Percentiles rank a stretch among this genome's conserved stretches.
These are phyloP conservation scores for Galeopterus variegatus DNA, from an alignment of 2,113 vertebrate genomes.

Conservation along the genomic window DNA sequence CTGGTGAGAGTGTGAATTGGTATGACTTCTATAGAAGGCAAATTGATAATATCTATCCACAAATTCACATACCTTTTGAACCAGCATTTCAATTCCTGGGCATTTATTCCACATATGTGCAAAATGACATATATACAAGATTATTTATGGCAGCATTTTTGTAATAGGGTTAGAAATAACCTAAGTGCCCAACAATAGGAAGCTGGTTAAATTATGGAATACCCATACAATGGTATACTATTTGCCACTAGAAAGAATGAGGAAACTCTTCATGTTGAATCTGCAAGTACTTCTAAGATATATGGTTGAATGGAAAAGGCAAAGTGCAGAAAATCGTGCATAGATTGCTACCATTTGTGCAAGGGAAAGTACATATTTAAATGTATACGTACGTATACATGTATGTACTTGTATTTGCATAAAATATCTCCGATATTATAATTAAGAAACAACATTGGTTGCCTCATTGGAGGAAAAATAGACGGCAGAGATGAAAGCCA, in stretches of 20 bases:
- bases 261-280: not conserved
- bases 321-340: not conserved
- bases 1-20: not conserved
- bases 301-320: not conserved
- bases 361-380: not conserved
- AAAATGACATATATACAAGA: slow-evolving; percentile 15
- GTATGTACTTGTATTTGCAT: not conserved
- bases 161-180: slow-evolving; percentile 8
- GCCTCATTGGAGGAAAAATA: not conserved
- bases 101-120: not conserved
- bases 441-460: not conserved
- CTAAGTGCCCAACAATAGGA: not conserved
- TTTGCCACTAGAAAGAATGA: not conserved
- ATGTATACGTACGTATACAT: not conserved
- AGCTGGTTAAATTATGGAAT: not conserved
- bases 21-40: not conserved
- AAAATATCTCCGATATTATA: slow-evolving; percentile 19
- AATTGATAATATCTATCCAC: not conserved
- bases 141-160: not conserved
- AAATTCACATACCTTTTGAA: not conserved
- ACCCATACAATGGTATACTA: not conserved
- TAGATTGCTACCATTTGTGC: not conserved
- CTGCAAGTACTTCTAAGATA: slow-evolving; percentile 9
- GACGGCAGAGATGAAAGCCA: not conserved
- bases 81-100: slow-evolving; percentile 12